Evolutionary conservation across 2,888 invertebrate genomes (phyloP), one percentile per base, ranked within the genome.

Genomic region (Caenorhabditis sinica): DNA sequence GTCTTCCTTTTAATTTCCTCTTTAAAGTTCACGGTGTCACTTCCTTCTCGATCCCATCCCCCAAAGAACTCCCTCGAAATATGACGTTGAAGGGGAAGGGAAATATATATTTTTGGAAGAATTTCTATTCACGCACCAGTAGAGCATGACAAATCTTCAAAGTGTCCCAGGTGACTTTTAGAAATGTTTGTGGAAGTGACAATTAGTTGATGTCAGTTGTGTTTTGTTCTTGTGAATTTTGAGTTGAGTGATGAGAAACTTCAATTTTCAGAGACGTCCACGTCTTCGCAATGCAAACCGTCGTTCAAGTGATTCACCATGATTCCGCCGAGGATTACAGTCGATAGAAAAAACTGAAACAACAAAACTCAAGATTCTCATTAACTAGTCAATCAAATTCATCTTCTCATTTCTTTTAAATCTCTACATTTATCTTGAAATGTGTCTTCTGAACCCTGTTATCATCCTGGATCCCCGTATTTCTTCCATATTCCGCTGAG

Each of bases 71-170:
- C 25, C 13, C 5, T 56, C 56, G 1, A 15, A 56, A 13, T 56
- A 45, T 66, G 66, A 66, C 66, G 66, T 66, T 63, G 49, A 13
- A 15, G 5, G 28, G 25, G n/a, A 60, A 15, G 28, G 25, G n/a
- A 60, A 60, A 13, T 20, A 36, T 20, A n/a, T 20, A n/a, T 73
- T 60, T 49, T 61, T 30, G 76, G 68, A 60, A 61, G 40, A 36
- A 23, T 23, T 9, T 1, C 17, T 60, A 61, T 76, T 76, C 28
- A 60, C 68, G 68, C 68, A 30, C 60, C 60, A 69, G n/a, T 76
- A 60, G 68, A 76, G 60, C 68, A 51, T 68, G 60, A 69, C 36
- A 53, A 33, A 53, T 53, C 36, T 53, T 23, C 23, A 68, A 53
- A 23, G 25, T 23, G 43, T 33, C 36, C 30, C 9, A 28, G n/a